Percentiles rank a stretch among this genome's conserved stretches.
Evolutionary conservation across 1,140 invertebrate genomes (phyloP).

Genomic region (Drosophila ohnishii): DNA sequence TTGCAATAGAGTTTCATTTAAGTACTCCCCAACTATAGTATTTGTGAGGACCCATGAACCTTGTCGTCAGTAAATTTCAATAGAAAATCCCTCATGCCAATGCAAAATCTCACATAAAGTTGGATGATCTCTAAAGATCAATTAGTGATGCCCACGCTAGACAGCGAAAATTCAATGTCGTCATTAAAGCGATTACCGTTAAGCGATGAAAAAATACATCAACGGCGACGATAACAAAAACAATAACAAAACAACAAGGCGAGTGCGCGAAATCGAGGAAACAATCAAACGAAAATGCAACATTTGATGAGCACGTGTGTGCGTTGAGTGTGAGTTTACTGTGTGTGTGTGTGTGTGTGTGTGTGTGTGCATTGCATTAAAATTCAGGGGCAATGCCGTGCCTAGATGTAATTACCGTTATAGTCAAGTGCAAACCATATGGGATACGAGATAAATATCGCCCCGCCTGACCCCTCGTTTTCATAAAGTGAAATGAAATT

Average conservation of each 20-base stretch:
- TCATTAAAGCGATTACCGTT: constrained; percentile 60
- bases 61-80: not conserved
- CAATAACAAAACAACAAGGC: constrained; percentile 47
- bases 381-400: constrained; percentile 78
- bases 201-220: constrained; percentile 47
- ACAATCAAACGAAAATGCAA: constrained; percentile 57
- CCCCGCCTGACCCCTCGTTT: constrained; percentile 61
- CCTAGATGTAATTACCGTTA: constrained; percentile 78
- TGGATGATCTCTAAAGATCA: constrained; percentile 36
- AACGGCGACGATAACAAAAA: constrained; percentile 22
- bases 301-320: constrained; percentile 39
- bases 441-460: constrained; percentile 67
- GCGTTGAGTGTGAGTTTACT: not conserved
- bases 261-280: constrained; percentile 20
- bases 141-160: constrained; percentile 44
- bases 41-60: not conserved
- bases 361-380: constrained; percentile 42
- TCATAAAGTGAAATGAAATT: constrained; percentile 67
- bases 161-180: constrained; percentile 61
- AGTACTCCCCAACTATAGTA: not conserved
- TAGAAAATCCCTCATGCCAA: constrained; percentile 21
- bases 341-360: constrained; percentile 22
- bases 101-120: constrained; percentile 11
- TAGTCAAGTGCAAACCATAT: constrained; percentile 74
- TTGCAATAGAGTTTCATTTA: not conserved